phyloP scores from a whole-genome alignment of 2,113 vertebrate genomes.

The Rutilus rutilus region DNA sequence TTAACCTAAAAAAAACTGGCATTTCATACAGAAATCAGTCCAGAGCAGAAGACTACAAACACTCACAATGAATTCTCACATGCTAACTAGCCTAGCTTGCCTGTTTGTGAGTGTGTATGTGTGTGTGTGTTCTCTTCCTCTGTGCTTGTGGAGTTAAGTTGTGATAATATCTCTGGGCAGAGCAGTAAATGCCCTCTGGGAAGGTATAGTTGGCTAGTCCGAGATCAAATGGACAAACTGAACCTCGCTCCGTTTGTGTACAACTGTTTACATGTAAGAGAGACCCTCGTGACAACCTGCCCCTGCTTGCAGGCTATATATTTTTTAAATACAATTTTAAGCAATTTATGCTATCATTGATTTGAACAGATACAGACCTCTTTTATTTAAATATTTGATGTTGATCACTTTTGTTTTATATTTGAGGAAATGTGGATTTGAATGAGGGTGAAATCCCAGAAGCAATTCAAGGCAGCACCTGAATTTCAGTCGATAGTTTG shows the following conservation, averaged over 20 bases:
- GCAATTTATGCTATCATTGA: neutral
- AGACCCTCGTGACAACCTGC: no score
- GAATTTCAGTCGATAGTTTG: constrained; percentile 64
- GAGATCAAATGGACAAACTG: constrained; percentile 67
- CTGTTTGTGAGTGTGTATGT: neutral
- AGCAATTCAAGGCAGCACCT: neutral
- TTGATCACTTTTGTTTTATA: constrained; percentile 12
- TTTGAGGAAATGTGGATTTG: constrained; percentile 13
- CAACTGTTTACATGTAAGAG: no score
- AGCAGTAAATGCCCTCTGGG: constrained; percentile 69
- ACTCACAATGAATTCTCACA: neutral
- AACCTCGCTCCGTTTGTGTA: constrained; percentile 35
- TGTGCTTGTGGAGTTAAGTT: constrained; percentile 67
- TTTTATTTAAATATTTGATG: neutral
- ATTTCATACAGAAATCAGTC: neutral
- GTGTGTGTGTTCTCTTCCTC: neutral
- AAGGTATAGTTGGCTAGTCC: constrained; percentile 63
- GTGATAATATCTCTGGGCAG: constrained; percentile 77
- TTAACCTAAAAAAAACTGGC: no score
- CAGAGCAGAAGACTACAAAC: neutral
- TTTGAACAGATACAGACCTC: neutral
- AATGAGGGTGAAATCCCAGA: constrained; percentile 29
- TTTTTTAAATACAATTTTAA: neutral
- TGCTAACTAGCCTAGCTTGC: neutral
- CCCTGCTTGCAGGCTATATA: neutral